A percentile compares a stretch with the other conserved stretches of the same genome.
Conservation (phyloP, 2,113 vertebrate species). For the Cottus gobio region DNA sequence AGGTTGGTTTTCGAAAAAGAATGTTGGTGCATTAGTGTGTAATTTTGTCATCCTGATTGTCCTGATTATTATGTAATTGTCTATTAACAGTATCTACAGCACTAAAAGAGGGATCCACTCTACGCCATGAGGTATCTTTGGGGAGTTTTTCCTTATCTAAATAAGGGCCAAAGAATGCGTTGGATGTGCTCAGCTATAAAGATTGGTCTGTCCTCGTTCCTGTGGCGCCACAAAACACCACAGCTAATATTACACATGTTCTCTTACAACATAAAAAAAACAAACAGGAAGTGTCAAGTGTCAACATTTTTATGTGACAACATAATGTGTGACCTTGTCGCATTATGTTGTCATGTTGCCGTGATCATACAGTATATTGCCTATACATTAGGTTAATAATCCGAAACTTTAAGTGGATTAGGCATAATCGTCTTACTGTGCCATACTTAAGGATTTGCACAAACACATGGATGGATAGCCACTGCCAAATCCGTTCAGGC, state of each 20-base stretch:
- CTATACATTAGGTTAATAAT: conserved; percentile 72
- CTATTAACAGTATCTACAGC: neutral
- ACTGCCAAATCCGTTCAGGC: conserved; percentile 41
- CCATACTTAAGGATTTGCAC: conserved; percentile 61
- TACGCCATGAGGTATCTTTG: neutral
- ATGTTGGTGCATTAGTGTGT: neutral
- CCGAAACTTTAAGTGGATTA: conserved; percentile 68
- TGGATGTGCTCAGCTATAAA: conserved; percentile 2
- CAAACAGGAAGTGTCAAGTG: no score
- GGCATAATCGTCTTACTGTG: conserved; percentile 69
- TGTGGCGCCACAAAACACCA: neutral
- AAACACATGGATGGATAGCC: conserved; percentile 55
- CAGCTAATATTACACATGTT: neutral
- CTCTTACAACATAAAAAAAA: no score
- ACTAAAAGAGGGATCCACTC: neutral
- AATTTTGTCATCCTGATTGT: neutral
- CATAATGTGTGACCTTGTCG: conserved; percentile 50
- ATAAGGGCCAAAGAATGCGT: neutral
- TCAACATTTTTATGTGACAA: no score
- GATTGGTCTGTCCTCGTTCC: neutral
- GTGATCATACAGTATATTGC: conserved; percentile 59
- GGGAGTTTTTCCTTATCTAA: neutral
- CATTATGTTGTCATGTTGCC: conserved; percentile 53
- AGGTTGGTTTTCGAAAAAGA: no score
- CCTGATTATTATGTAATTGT: neutral